Evolutionary conservation across 2,113 vertebrate genomes (phyloP), one percentile per base, ranked within the genome.

Genomic region (Hippopotamus amphibius): DNA sequence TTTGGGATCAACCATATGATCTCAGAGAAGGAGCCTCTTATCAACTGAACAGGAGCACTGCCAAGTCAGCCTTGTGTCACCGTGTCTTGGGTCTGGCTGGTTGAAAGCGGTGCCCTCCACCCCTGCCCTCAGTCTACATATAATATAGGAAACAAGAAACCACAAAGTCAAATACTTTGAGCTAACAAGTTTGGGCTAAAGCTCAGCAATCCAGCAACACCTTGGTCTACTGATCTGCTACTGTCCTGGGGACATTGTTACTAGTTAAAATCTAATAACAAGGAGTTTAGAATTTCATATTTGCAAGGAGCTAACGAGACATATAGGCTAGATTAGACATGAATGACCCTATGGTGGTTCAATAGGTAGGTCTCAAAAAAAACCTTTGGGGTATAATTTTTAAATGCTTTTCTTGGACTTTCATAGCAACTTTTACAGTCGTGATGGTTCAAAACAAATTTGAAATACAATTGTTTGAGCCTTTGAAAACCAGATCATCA

Each of bases 401-500:
- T 71, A 95, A 95, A 57, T 14, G 16, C 6, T 21, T 33, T 84
- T 68, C 53, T 74, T 94, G 80, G 68, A 69, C 77, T 63, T 84
- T 68, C 57, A 84, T 2, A 76, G 50, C 37, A 59, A 57, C n/a
- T 41, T 85, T 66, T 19, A 59, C 11, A 61, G 26, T 15, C 33
- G 15, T 79, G 21, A 87, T 50, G 41, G n/a, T 7, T 92, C 66
- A 65, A 97, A 97, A 94, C 37, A 97, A 97, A 97, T 91, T 6
- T 93, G 37, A 89, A 76, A 96, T 95, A 95, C 41, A 95, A 82
- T 88, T 82, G 66, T 50, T 85, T 93, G 55, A 61, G 81, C 66
- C 33, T 17, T 82, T 87, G 55, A 69, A 97, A 95, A 63, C 14
- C 79, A 63, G 43, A 96, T 71, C 95, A 81, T 74, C 43, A 71